These are phyloP conservation scores for Tauraco erythrolophus DNA, from an alignment of 2,113 vertebrate species.

Conservation along the genomic window DNA sequence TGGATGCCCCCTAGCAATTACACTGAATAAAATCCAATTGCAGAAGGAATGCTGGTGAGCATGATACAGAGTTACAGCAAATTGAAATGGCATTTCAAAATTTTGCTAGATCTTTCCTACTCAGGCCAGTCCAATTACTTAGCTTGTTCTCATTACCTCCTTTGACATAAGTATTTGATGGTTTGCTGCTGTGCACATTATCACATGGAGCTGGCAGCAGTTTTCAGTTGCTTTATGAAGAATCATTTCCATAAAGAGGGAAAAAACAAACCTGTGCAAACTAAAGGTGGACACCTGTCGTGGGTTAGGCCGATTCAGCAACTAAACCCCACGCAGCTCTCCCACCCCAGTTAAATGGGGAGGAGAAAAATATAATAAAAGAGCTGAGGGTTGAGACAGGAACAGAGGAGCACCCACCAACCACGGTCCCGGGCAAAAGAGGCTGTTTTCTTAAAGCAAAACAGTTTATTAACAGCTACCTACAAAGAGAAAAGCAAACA, in stretches of 20 bases:
- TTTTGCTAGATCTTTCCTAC: constrained; percentile 7
- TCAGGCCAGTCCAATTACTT: neutral
- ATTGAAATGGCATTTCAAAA: constrained; percentile 10
- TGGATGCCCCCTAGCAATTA: neutral
- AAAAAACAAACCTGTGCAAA: neutral
- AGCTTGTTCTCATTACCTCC: constrained; percentile 29
- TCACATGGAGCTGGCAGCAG: neutral
- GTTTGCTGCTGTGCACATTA: neutral
- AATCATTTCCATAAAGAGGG: neutral
- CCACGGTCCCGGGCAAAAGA: too few species aligned
- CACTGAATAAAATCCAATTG: constrained; percentile 18
- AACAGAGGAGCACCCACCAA: too few species aligned
- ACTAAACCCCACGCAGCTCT: too few species aligned
- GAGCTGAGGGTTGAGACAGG: too few species aligned
- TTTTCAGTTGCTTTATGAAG: neutral
- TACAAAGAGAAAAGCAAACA: too few species aligned
- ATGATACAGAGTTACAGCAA: neutral
- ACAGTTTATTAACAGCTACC: too few species aligned
- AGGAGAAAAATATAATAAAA: too few species aligned
- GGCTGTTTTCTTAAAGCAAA: too few species aligned
- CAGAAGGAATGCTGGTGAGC: neutral
- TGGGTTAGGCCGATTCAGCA: too few species aligned
- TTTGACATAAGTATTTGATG: neutral
- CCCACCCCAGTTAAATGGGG: too few species aligned
- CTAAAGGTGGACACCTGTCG: neutral